Percentiles rank a stretch among this genome's conserved stretches.
These are phyloP conservation scores for Bombycilla garrulus DNA, from an alignment of 2,113 vertebrate genomes.

Conservation along the genomic window DNA sequence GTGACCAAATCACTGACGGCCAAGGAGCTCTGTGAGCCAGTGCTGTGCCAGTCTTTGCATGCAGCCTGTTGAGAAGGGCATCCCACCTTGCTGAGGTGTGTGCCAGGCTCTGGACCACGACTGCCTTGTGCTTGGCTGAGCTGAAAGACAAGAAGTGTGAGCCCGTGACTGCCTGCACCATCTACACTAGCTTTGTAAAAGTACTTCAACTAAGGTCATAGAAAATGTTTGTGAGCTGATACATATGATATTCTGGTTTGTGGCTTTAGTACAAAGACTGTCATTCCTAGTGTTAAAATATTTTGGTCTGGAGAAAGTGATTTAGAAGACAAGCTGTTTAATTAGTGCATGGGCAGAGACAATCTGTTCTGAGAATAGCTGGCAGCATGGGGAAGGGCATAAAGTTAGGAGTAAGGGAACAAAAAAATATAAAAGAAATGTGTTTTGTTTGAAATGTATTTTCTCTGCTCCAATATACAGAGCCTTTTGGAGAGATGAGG, in stretches of 20 bases:
- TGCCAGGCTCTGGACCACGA: background rate
- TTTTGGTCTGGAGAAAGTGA: background rate
- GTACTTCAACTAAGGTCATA: background rate
- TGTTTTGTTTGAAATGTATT: background rate
- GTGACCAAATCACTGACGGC: background rate
- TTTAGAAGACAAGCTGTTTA: constrained; percentile 4
- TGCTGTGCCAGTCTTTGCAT: background rate
- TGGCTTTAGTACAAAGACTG: background rate
- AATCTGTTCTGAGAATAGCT: background rate
- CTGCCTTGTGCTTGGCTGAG: background rate
- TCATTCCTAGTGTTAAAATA: background rate
- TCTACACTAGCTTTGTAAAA: background rate
- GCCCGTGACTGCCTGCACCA: background rate
- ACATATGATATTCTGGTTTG: background rate
- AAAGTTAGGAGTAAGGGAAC: background rate
- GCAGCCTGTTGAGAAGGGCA: background rate
- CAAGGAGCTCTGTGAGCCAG: background rate
- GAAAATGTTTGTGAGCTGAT: background rate
- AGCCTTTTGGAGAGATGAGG: background rate
- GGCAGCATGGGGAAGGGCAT: background rate
- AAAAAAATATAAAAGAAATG: background rate
- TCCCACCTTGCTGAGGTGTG: background rate
- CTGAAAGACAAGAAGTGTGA: background rate
- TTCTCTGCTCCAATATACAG: background rate
- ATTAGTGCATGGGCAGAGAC: background rate